Conservation (phyloP, 2,888 invertebrate genomes). For the Tachina lurida region DNA sequence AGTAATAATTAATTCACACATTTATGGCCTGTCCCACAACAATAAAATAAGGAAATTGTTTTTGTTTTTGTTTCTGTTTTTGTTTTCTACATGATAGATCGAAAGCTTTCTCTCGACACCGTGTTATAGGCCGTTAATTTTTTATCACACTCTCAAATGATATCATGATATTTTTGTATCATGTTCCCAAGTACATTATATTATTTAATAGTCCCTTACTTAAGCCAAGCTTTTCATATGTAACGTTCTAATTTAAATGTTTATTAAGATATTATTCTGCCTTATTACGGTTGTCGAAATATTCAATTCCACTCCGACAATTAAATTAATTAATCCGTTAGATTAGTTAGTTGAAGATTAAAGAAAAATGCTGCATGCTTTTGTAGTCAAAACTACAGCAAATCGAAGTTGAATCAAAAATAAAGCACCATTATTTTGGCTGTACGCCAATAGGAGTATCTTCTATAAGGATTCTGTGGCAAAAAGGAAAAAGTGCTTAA, state of each 20-base stretch:
- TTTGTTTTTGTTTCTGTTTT: no score
- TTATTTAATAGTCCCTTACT: conserved; percentile 1
- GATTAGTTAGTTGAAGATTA: neutral
- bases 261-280: neutral
- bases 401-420: no score
- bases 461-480: no score
- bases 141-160: conserved; percentile 36
- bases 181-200: neutral
- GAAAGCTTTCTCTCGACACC: no score
- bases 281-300: no score
- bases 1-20: neutral
- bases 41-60: no score
- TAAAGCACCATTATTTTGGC: neutral
- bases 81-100: no score
- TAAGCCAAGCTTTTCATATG: neutral
- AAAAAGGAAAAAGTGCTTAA: no score
- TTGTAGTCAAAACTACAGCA: no score
- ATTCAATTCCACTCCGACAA: neutral
- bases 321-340: no score
- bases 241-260: neutral
- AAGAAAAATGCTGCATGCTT: no score
- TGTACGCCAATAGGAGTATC: neutral
- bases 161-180: conserved; percentile 22
- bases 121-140: neutral
- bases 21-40: no score